Evolutionary conservation across 2,113 vertebrate species (phyloP), one percentile per base, ranked within the genome.

Genomic region (Carassius auratus): DNA sequence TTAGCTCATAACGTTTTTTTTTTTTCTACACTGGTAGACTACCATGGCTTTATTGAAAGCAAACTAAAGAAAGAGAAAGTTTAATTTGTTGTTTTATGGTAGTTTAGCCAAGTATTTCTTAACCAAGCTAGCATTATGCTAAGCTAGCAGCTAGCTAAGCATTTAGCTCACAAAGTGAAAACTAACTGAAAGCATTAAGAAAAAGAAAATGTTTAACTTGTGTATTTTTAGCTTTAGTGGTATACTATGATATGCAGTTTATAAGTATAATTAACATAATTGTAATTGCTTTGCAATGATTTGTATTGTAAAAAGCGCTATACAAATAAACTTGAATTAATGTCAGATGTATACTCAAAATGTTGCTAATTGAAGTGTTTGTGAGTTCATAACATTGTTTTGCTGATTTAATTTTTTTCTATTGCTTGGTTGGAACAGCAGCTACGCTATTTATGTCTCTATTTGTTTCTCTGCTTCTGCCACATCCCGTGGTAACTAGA

Each of bases 351-450:
- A 74, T 14, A 23, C 71, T 74, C n/a, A 14, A 21, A 21, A 74
- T 45, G 36, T n/a, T 48, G 71, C 21, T n/a, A 9, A 73, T 73
- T 45, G 45, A 71, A 71, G 68, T 42, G 68, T 42, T 71, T 71
- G 36, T 5, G 17, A 69, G 66, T 36, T 21, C 33, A 38, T 21
- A 38, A 17, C 1, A 71, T 38, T 19, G 5, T 50, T 50, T 50
- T 50, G 14, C 33, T 66, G 26, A 26, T 26, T 26, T 26, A 26
- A 26, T 26, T 26, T 26, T 26, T 26, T 26, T 26, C 26, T 26
- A 26, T 26, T 26, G 26, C 26, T 26, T 26, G 26, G 26, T 26
- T 26, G 26, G 26, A 26, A 26, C 26, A 26, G 26, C 26, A 26
- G 26, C 26, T 26, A 26, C 26, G 26, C 26, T 26, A 26, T 26